These are phyloP conservation scores for Phenacoccus solenopsis DNA, from an alignment of 1,140 invertebrate genomes.

Conservation along the genomic window DNA sequence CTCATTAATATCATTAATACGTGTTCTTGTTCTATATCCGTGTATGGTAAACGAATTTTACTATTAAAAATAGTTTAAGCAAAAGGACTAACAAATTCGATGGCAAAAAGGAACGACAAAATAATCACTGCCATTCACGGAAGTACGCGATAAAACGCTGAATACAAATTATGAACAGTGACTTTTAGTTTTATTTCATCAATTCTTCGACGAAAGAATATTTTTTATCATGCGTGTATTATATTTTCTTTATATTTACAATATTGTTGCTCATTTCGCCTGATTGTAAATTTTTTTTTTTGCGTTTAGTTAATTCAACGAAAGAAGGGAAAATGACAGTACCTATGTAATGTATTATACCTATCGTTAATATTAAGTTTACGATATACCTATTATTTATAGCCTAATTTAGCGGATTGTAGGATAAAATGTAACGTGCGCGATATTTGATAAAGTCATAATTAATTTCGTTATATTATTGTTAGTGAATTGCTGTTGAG, in stretches of 20 bases:
- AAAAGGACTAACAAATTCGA: background rate
- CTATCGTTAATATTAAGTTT: background rate
- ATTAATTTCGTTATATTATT: background rate
- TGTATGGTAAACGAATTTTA: background rate
- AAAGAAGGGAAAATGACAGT: background rate
- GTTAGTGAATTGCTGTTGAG: background rate
- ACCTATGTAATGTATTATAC: too few species aligned
- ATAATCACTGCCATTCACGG: background rate
- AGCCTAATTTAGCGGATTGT: background rate
- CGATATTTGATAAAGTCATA: background rate
- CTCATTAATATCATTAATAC: conserved; percentile 3
- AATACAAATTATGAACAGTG: too few species aligned
- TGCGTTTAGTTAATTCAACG: background rate
- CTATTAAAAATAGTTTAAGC: background rate
- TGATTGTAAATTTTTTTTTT: background rate
- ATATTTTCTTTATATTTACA: background rate
- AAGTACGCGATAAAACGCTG: background rate
- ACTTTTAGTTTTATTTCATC: background rate
- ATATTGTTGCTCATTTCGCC: background rate
- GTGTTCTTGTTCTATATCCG: background rate
- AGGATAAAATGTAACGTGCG: background rate
- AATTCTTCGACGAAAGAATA: background rate
- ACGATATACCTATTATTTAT: background rate
- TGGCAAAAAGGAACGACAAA: background rate
- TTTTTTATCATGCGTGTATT: background rate